Evolutionary conservation across 1,140 invertebrate genomes (phyloP), one percentile per base, ranked within the genome.

Genomic region (Bombus huntii): DNA sequence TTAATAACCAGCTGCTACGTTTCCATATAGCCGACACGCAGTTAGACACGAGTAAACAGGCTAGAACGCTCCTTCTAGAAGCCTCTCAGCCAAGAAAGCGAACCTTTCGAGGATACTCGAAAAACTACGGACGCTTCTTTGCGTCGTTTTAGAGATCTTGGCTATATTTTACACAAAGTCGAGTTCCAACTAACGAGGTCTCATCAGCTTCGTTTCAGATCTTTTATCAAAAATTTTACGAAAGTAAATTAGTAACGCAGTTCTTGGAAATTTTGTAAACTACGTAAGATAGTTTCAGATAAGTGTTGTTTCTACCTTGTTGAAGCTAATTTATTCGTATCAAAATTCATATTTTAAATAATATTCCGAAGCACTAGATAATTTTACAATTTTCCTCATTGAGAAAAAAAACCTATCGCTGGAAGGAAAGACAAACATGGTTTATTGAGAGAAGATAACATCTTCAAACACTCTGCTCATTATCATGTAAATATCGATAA

Each of bases 1-100:
- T 81, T 81, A 72, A 81, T 81, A 81, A 80, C 66, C 65, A 71
- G 47, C 47, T 81, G 39, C 79, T 81, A 42, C 66, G 79, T 81
- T 81, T 71, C 79, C 66, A 81, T 59, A 31, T 71, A 42, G 37
- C 37, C 28, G 75, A 25, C n/a, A n/a, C 25, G 31, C 79, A 28
- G 44, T 57, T 71, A 81, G 79, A 71, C 66, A 15, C 34, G 25
- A 53, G 44, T 71, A 79, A 70, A 79, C 42, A 79, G 22, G 62
- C 77, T 57, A 75, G 22, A 53, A 65, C 31, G 25, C 31, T 68
- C 42, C 44, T 28, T 80, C 57, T 53, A 68, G 31, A 28, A 44
- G 57, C 25, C 39, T 47, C 73, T 34, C 53, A 5, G 28, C 22
- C 31, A 47, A 80, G 44, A 34, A 59, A 37, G 22, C 28, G 25